Conservation (phyloP, 2,888 invertebrate genomes). For the Cordylochernes scorpioides region DNA sequence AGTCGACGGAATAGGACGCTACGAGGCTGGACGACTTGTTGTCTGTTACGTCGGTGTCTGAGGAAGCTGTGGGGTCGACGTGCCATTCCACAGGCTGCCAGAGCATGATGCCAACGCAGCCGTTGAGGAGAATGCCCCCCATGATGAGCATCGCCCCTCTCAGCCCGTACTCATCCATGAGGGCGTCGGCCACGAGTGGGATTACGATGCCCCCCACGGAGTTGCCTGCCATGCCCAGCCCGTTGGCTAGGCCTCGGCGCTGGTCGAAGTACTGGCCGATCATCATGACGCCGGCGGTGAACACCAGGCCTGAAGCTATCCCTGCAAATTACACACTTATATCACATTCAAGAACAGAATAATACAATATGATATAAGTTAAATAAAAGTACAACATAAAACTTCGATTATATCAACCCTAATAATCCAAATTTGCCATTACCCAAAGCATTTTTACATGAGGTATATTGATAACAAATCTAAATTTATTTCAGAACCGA, state of each 20-base stretch:
- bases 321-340: constrained; percentile 54
- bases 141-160: constrained; percentile 12
- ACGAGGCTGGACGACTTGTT: too few species aligned
- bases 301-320: constrained; percentile 53
- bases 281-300: constrained; percentile 50
- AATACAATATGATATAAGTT: too few species aligned
- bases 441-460: too few species aligned
- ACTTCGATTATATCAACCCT: too few species aligned
- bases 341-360: too few species aligned
- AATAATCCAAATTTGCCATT: too few species aligned
- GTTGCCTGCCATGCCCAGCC: constrained; percentile 12
- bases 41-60: too few species aligned
- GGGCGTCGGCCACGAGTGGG: constrained; percentile 10
- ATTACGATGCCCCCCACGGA: constrained; percentile 12
- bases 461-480: too few species aligned
- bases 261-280: constrained; percentile 11
- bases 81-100: constrained; percentile 13
- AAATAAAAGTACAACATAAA: too few species aligned
- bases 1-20: too few species aligned
- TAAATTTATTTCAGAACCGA: too few species aligned
- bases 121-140: constrained; percentile 10
- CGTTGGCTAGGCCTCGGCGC: constrained; percentile 12
- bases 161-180: constrained; percentile 8
- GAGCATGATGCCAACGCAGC: constrained; percentile 28
- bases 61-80: too few species aligned